Conservation (phyloP, 1,140 invertebrate genomes). For the Magallana gigas region DNA sequence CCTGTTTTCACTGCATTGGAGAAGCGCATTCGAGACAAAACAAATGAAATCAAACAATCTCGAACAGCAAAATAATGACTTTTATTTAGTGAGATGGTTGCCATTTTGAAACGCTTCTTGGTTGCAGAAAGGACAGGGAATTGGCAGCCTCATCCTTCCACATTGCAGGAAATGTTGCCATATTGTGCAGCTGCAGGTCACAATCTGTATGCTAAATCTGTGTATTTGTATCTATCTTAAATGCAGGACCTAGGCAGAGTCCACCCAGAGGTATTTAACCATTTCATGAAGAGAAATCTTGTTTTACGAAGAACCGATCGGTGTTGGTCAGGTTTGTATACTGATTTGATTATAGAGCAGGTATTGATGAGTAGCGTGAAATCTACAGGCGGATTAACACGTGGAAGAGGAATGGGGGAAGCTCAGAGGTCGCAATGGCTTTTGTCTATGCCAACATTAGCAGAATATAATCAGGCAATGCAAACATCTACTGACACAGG, state of each 20-base stretch:
- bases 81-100: no score
- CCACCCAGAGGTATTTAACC: constrained; percentile 52
- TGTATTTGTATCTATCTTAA: constrained; percentile 49
- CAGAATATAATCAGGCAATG: constrained; percentile 61
- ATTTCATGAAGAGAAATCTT: constrained; percentile 61
- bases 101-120: no score
- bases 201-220: constrained; percentile 79
- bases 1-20: no score
- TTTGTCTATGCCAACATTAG: constrained; percentile 60
- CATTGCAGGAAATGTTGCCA: constrained; percentile 72
- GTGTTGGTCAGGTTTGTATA: constrained; percentile 69
- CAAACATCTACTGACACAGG: constrained; percentile 46
- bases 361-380: constrained; percentile 25
- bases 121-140: no score
- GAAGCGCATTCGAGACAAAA: constrained; percentile 33
- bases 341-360: constrained; percentile 70
- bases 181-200: constrained; percentile 79
- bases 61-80: no score
- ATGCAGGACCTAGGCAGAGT: neutral
- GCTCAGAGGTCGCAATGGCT: constrained; percentile 52
- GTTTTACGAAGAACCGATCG: constrained; percentile 65
- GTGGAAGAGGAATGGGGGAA: no score
- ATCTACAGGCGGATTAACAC: no score
- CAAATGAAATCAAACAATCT: no score
- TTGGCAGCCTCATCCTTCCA: no score